Evolutionary conservation across 2,113 vertebrate genomes (phyloP).

Genomic region (Silurus asotus): DNA sequence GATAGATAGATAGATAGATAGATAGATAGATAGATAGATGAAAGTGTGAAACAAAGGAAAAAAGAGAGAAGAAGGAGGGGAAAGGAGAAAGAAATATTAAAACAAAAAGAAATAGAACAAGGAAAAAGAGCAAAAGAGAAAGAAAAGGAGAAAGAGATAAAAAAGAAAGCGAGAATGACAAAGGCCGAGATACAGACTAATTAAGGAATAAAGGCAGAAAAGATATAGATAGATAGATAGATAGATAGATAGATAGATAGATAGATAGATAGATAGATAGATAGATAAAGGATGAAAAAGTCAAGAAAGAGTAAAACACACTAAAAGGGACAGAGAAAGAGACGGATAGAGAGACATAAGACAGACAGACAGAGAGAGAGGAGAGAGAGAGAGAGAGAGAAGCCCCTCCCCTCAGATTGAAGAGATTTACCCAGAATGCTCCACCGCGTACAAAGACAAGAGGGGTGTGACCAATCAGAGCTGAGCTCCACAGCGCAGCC

Average conservation of each 20-base stretch:
- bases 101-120: not conserved
- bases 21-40: not conserved
- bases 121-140: not conserved
- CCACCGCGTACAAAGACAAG: constrained; percentile 78
- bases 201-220: not conserved
- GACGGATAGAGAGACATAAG: not conserved
- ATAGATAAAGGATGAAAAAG: not conserved
- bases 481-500: constrained; percentile 70
- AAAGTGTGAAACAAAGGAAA: not conserved
- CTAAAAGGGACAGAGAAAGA: not conserved
- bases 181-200: not conserved
- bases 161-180: not conserved
- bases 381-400: constrained; percentile 58
- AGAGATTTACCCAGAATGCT: constrained; percentile 79
- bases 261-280: constrained; percentile 45
- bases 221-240: not conserved
- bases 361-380: not conserved
- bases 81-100: not conserved
- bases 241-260: not conserved
- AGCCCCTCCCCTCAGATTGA: constrained; percentile 66
- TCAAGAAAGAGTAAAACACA: not conserved
- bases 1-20: constrained; percentile 64
- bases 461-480: constrained; percentile 84
- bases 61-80: not conserved
- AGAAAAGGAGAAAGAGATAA: not conserved